Base-by-base conservation (phyloP, 2,888 invertebrate species). In the Limnephilus marmoratus region DNA sequence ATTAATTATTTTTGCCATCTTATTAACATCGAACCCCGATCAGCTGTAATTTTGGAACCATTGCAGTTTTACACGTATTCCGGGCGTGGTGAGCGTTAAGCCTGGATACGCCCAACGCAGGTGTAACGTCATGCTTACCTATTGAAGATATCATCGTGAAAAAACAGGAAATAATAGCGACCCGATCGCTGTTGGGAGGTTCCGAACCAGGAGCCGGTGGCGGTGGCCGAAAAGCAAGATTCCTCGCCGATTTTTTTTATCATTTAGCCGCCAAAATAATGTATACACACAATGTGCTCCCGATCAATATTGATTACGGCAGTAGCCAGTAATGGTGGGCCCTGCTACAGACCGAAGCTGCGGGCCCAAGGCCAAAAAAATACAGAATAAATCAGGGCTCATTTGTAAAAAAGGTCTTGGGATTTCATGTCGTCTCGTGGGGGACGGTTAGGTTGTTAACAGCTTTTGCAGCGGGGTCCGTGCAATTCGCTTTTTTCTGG, bases 301-400 rank as follows among this genome's bases (percentile, higher is more conserved):
- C 93, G 93, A 93, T 93, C 93, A 92, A 93, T 93, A 93, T 93
- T 93, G 93, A 93, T 93, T 93, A 92, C 91, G 90, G 86, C 91
- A 90, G 92, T 93, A 92, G 93, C 90, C 90, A 89, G 93, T 93
- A 93, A 92, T 92, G 93, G 93, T 91, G 93, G 91, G 90, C 89
- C 88, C 83, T 87, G 92, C 90, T 90, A 85, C 92, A 87, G 87
- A n/a, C 34, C 85, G 81, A 81, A 85, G 31, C 88, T 37, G 88
- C 88, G 86, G 45, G 45, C 49, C 41, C 49, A 45, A 45, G 41
- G 86, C 29, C n/a, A 88, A 53, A 31, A 31, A 53, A 68, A 29
- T 53, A 37, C 37, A 53, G 68, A 53, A 49, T 15, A 88, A 88
- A 88, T 68, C 31, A 88, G 31, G 18, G 12, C 29, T 0, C 11